phyloP scores from a whole-genome alignment of 2,888 invertebrate genomes.

The Drosophila prolongata region DNA sequence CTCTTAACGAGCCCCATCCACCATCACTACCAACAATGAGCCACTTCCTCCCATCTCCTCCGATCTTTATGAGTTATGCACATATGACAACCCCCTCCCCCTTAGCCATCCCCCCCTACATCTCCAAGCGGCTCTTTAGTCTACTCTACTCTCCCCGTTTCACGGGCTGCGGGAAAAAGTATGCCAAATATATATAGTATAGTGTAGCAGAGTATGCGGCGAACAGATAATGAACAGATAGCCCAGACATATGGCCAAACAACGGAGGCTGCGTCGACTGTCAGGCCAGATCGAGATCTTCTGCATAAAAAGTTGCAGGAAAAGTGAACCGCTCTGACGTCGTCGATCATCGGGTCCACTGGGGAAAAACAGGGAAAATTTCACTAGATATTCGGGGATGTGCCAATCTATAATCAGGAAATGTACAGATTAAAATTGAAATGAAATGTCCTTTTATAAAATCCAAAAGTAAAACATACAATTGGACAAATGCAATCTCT shows the following conservation, averaged over 20 bases:
- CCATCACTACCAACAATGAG: conserved; percentile 7
- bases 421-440: no score
- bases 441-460: no score
- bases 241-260: conserved; percentile 31
- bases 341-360: conserved; percentile 6
- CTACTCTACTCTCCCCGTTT: conserved; percentile 38
- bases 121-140: conserved; percentile 15
- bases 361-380: not conserved
- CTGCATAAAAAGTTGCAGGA: conserved; percentile 62
- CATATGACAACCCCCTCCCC: conserved; percentile 59
- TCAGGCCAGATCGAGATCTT: conserved; percentile 34
- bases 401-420: no score
- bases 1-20: conserved; percentile 52
- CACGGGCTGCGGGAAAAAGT: conserved; percentile 55
- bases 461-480: no score
- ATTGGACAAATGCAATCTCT: no score
- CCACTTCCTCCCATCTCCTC: conserved; percentile 17
- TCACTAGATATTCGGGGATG: not conserved
- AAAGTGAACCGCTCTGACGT: conserved; percentile 46
- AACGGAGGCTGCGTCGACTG: conserved; percentile 22
- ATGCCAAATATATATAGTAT: conserved; percentile 60
- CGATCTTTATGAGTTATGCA: conserved; percentile 75
- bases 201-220: conserved; percentile 17
- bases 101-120: conserved; percentile 6
- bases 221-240: conserved; percentile 63